These are phyloP conservation scores for Galerucella calmariensis DNA, from an alignment of 2,888 invertebrate genomes.

Conservation along the genomic window DNA sequence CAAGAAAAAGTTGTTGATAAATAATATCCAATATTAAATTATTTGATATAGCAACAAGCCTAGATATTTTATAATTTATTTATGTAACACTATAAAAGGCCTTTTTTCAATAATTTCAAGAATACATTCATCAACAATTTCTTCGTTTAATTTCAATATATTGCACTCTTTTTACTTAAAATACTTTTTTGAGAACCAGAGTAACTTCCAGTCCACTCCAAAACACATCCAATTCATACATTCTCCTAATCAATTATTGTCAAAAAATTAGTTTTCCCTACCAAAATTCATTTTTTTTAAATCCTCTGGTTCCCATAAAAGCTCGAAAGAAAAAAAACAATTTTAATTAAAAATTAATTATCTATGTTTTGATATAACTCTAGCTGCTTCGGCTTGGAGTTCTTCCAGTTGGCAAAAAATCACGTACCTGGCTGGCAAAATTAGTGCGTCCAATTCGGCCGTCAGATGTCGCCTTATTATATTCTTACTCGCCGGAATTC, in stretches of 20 bases:
- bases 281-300: neutral
- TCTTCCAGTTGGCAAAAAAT: constrained; percentile 88
- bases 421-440: constrained; percentile 93
- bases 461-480: constrained; percentile 92
- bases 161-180: constrained; percentile 47
- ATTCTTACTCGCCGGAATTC: constrained; percentile 92
- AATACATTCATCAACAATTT: neutral
- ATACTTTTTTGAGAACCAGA: constrained; percentile 12
- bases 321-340: neutral
- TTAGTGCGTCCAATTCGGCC: constrained; percentile 89
- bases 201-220: neutral
- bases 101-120: neutral
- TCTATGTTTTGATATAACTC: constrained; percentile 73
- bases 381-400: constrained; percentile 81
- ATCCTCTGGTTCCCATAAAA: constrained; percentile 17
- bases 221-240: neutral
- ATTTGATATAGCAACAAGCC: too few relatives aligned
- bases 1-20: neutral
- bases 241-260: neutral
- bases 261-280: neutral
- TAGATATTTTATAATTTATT: too few relatives aligned
- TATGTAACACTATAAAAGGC: too few relatives aligned
- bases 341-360: constrained; percentile 46
- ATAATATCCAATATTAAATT: too few relatives aligned
- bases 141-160: constrained; percentile 36